Conservation (phyloP, 2,113 vertebrate species). For the Protobothrops flavoviridis region DNA sequence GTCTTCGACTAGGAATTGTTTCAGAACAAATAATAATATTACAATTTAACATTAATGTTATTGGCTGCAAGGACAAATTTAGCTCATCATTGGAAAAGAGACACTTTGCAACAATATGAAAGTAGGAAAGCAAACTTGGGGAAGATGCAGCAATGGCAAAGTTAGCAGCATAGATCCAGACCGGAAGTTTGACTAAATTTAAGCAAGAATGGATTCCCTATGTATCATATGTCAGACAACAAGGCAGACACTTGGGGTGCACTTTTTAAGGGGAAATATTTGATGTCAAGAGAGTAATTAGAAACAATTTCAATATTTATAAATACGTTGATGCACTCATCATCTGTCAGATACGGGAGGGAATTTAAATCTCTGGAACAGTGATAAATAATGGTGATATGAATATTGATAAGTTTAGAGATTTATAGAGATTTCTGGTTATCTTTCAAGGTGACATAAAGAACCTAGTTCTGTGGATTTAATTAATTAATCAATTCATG, state of each 20-base stretch:
- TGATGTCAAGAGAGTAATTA: neutral
- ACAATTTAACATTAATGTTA: neutral
- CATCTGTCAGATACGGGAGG: too few relatives aligned
- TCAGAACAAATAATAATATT: neutral
- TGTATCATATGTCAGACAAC: neutral
- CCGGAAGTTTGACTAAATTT: neutral
- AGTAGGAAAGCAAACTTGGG: neutral
- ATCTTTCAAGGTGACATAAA: too few relatives aligned
- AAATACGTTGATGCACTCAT: too few relatives aligned
- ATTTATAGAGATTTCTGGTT: too few relatives aligned
- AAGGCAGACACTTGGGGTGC: neutral
- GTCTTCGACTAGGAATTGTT: neutral
- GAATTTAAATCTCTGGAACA: too few relatives aligned
- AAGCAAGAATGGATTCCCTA: neutral
- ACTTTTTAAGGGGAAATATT: neutral
- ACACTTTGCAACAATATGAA: neutral
- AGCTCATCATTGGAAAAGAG: neutral
- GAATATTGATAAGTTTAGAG: too few relatives aligned
- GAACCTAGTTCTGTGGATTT: too few relatives aligned
- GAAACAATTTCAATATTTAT: neutral
- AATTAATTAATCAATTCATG: too few relatives aligned
- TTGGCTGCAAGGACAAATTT: neutral
- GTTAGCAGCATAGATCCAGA: neutral
- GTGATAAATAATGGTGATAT: too few relatives aligned
- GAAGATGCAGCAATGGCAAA: neutral